phyloP scores from a whole-genome alignment of 2,888 invertebrate genomes.

The Torymus texanus region DNA sequence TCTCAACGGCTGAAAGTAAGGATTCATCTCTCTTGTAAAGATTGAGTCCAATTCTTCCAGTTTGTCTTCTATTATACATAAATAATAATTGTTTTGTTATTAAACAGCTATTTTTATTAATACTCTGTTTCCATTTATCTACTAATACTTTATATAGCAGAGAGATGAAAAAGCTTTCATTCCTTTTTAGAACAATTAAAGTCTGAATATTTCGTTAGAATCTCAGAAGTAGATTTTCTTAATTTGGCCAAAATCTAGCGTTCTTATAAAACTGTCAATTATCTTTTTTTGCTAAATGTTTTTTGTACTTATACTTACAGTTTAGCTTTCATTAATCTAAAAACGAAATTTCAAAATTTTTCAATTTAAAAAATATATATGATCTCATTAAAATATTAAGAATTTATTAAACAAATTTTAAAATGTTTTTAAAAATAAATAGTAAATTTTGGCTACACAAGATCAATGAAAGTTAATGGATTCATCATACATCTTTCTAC shows the following conservation, averaged over 20 bases:
- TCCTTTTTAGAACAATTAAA: constrained; percentile 17
- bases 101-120: constrained; percentile 18
- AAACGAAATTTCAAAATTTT: constrained; percentile 3
- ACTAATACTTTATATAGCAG: constrained; percentile 21
- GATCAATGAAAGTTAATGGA: constrained; percentile 18
- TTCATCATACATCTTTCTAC: constrained; percentile 9
- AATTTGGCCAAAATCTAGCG: not conserved
- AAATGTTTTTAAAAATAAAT: constrained; percentile 23
- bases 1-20: not conserved
- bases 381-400: constrained; percentile 37
- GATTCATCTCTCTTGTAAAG: constrained; percentile 20
- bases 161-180: constrained; percentile 15
- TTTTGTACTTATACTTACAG: constrained; percentile 34
- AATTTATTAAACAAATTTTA: constrained; percentile 32
- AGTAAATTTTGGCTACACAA: not conserved
- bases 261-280: constrained; percentile 32
- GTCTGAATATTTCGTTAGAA: constrained; percentile 21
- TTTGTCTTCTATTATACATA: constrained; percentile 45
- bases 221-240: constrained; percentile 5
- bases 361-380: constrained; percentile 16
- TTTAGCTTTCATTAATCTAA: constrained; percentile 17
- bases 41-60: constrained; percentile 46
- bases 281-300: constrained; percentile 9
- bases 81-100: constrained; percentile 37
- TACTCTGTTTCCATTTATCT: constrained; percentile 21